phyloP scores from a whole-genome alignment of 2,797 vertebrate genomes.

The Potorous gilbertii region DNA sequence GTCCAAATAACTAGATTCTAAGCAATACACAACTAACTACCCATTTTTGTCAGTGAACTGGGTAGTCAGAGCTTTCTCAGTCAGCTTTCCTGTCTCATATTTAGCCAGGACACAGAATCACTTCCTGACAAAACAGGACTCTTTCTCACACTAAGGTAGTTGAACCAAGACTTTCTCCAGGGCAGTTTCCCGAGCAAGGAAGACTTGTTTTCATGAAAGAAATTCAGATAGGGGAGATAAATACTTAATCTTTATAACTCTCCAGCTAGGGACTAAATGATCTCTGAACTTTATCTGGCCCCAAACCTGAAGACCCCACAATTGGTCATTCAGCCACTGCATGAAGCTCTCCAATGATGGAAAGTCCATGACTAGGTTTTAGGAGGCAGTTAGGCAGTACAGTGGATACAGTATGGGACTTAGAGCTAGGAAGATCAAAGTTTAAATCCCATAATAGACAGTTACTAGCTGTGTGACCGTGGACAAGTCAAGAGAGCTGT shows the following conservation, averaged over 20 bases:
- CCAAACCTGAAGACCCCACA: slow-evolving; percentile 50
- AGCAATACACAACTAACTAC: no score
- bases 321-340: neutral
- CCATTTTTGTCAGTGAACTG: no score
- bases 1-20: no score
- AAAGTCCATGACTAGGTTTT: neutral
- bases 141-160: neutral
- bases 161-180: neutral
- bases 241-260: slow-evolving; percentile 76
- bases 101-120: no score
- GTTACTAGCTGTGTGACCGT: neutral
- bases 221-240: slow-evolving; percentile 70
- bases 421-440: neutral
- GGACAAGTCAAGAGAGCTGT: neutral
- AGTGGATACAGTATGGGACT: neutral
- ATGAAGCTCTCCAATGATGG: neutral
- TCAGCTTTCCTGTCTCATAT: no score
- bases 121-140: neutral
- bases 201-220: slow-evolving; percentile 32
- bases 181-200: neutral
- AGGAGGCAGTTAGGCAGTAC: neutral
- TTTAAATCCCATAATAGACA: neutral
- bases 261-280: slow-evolving; percentile 72
- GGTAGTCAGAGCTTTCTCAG: no score
- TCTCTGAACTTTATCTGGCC: slow-evolving; percentile 61